A percentile compares a stretch with the other conserved stretches of the same genome.
phyloP scores from a whole-genome alignment of 2,797 vertebrate species.

The Cirrhinus molitorella region DNA sequence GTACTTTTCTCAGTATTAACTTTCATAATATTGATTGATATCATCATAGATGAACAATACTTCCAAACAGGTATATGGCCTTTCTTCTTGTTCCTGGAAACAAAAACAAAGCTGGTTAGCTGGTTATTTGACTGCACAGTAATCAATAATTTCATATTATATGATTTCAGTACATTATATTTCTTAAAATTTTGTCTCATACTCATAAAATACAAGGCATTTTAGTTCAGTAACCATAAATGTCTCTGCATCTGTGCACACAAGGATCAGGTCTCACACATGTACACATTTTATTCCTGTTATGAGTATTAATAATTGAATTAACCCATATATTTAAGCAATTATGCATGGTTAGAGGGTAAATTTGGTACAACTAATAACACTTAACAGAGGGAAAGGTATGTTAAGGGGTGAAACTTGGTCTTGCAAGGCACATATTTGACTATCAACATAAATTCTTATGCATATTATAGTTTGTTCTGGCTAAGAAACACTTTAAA shows the following conservation, averaged over 20 bases:
- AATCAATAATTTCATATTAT: slow-evolving; percentile 6
- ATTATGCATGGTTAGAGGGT: neutral
- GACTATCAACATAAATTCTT: neutral
- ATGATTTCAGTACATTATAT: neutral
- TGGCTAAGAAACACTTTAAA: neutral
- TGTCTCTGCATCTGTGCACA: neutral
- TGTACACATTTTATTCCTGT: neutral
- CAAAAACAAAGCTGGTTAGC: neutral
- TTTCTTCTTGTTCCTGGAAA: slow-evolving; percentile 10
- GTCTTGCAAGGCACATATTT: neutral
- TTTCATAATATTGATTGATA: slow-evolving; percentile 45
- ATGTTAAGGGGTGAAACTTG: neutral
- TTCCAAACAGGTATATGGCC: neutral
- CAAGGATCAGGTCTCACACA: neutral
- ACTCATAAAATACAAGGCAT: neutral
- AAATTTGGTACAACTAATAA: neutral
- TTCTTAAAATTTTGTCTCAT: slow-evolving; percentile 8
- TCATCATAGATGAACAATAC: neutral
- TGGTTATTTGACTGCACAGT: neutral
- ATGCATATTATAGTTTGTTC: neutral
- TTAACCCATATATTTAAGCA: neutral
- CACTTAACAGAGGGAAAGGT: neutral
- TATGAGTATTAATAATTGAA: neutral
- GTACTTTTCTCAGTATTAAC: neutral
- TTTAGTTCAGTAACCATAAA: neutral